Base-by-base conservation (phyloP, 1,140 invertebrate genomes). In the Dermatophagoides farinae region DNA sequence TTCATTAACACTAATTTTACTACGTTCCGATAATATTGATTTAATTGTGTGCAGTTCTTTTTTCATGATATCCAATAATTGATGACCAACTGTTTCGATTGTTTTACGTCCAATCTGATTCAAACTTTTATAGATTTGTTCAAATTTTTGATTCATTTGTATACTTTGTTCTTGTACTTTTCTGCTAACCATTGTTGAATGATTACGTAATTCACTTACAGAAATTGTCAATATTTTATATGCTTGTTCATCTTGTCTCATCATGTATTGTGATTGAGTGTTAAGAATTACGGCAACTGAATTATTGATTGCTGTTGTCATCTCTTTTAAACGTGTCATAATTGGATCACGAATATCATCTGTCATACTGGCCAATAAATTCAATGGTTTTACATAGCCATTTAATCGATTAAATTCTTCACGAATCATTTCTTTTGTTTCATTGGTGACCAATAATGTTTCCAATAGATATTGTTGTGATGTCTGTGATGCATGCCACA, bases 401-500 rank as follows among this genome's bases (percentile, higher is more conserved):
- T 59, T 51, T 22, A 59, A 22, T 54, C 51, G 16, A 5, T 20
- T 25, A 22, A 59, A 52, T 23, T 57, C n/a, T 52, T 59, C 23
- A 11, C 12, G 16, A 12, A 59, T 25, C 1, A 59, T 52, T 14
- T 11, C 20, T 57, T 59, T 59, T 14, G 57, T 59, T 31, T 59
- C 23, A 23, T 59, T 59, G 4, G 57, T 14, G 11, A 59, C 54
- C 2, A 2, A 10, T 23, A 59, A 23, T 54, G 57, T 50, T 41
- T 59, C 44, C 1, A 11, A 11, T 12, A 59, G 52, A 38, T 59
- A 59, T n/a, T 59, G 59, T 23, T 59, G 52, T 57, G 57, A 59
- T 16, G 57, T 38, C 60, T 58, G 57, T 22, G 57, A 59, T 22
- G 57, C 60, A 46, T 18, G 50, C 57, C 57, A 59, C 57, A 59